phyloP scores from a whole-genome alignment of 2,113 vertebrate genomes.

The Cheilinus undulatus region DNA sequence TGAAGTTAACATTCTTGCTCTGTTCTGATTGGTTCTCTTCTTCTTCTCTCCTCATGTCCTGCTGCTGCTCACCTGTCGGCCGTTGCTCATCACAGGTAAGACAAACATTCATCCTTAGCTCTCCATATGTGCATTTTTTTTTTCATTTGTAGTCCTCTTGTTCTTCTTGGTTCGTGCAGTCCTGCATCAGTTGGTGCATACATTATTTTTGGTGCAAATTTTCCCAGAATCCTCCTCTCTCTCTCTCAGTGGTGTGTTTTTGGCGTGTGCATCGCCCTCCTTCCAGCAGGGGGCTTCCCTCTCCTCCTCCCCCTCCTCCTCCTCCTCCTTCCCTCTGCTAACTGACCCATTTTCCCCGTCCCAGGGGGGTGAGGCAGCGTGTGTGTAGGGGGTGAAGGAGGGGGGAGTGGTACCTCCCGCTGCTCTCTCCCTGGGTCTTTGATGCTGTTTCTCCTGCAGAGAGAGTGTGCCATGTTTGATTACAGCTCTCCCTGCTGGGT shows the following conservation, averaged over 20 bases:
- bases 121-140: background rate
- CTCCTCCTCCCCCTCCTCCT: background rate
- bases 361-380: slow-evolving; percentile 45
- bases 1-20: background rate
- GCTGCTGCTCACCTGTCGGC: background rate
- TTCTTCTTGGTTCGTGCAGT: too few relatives aligned
- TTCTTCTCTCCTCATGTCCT: slow-evolving; percentile 19
- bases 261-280: background rate
- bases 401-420: slow-evolving; percentile 19
- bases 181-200: background rate
- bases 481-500: slow-evolving; percentile 3
- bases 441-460: slow-evolving; percentile 40
- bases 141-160: background rate
- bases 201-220: background rate
- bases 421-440: slow-evolving; percentile 43
- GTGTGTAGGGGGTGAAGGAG: background rate
- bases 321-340: slow-evolving; percentile 25
- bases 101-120: background rate
- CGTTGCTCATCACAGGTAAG: slow-evolving; percentile 36
- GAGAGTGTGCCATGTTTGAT: slow-evolving; percentile 30
- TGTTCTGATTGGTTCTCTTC: slow-evolving; percentile 8
- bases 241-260: background rate
- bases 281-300: slow-evolving; percentile 47
- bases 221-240: slow-evolving; percentile 13
- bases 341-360: slow-evolving; percentile 79